phyloP scores from a whole-genome alignment of 1,140 invertebrate species.

The Pseudomyrmex gracilis region DNA sequence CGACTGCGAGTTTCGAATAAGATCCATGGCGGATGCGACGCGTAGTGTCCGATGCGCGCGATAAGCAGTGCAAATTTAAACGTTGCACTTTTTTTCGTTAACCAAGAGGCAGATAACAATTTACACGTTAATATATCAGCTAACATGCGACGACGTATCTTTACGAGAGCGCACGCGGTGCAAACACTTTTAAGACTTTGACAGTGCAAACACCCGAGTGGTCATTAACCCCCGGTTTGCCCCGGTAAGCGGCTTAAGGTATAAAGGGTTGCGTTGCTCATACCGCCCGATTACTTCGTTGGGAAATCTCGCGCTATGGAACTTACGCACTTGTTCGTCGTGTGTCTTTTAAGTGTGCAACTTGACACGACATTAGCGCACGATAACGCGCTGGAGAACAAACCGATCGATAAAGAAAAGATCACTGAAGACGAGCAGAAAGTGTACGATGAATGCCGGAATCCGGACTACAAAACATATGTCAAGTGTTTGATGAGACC shows the following conservation, averaged over 20 bases:
- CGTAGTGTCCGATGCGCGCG: constrained; percentile 49
- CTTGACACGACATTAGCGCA: not conserved
- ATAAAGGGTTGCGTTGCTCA: constrained; percentile 68
- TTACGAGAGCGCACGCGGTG: constrained; percentile 44
- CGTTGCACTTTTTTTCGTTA: constrained; percentile 63
- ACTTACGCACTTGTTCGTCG: constrained; percentile 10
- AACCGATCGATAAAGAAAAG: not conserved
- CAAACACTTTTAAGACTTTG: constrained; percentile 49
- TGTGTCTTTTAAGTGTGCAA: constrained; percentile 21
- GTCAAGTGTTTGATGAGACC: constrained; percentile 80
- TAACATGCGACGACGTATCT: constrained; percentile 68
- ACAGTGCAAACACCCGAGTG: constrained; percentile 36
- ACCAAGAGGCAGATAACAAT: constrained; percentile 69
- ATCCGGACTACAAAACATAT: constrained; percentile 81
- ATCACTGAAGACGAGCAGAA: constrained; percentile 50
- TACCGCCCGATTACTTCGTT: constrained; percentile 56
- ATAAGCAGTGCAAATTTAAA: constrained; percentile 83
- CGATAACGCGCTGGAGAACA: not conserved
- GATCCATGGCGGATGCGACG: constrained; percentile 7
- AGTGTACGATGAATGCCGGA: constrained; percentile 73
- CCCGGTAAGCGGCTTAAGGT: constrained; percentile 50
- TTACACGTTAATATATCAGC: constrained; percentile 76
- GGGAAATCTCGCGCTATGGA: constrained; percentile 54
- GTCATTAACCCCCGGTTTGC: constrained; percentile 64
- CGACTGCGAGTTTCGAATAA: not conserved